Conservation (phyloP, 1,140 invertebrate species). For the Cepaea nemoralis region DNA sequence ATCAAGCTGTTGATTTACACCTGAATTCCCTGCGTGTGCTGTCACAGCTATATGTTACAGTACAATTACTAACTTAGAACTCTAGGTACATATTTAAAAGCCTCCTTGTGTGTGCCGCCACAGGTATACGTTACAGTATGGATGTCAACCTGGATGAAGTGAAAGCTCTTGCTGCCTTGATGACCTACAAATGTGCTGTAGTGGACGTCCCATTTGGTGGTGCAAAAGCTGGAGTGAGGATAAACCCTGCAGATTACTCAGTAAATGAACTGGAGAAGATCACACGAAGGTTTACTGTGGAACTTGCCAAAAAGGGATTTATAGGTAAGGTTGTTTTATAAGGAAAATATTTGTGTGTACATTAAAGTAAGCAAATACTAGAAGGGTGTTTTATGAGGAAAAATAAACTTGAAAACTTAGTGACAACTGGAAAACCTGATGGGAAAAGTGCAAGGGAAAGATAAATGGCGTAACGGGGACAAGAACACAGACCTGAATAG, state of each 20-base stretch:
- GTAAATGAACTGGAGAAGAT: conserved; percentile 98
- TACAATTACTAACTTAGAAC: too few species aligned
- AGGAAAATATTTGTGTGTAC: background rate
- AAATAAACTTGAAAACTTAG: too few species aligned
- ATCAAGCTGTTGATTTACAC: too few species aligned
- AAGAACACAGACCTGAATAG: too few species aligned
- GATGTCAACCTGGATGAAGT: conserved; percentile 82
- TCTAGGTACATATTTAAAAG: too few species aligned
- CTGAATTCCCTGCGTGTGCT: too few species aligned
- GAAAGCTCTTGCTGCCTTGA: conserved; percentile 95
- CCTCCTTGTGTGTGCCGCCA: conserved; percentile 42
- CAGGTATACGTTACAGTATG: conserved; percentile 96
- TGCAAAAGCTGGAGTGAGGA: conserved; percentile 97
- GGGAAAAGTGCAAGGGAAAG: too few species aligned
- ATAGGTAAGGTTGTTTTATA: conserved; percentile 79
- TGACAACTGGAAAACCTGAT: too few species aligned
- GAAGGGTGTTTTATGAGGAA: too few species aligned
- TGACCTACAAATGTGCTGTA: conserved; percentile 96
- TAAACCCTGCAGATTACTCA: conserved; percentile 95
- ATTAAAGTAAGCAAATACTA: too few species aligned
- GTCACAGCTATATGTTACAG: too few species aligned
- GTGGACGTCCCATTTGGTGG: conserved; percentile 95
- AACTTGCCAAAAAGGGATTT: conserved; percentile 98
- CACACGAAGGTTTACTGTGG: conserved; percentile 94
- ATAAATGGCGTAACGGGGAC: too few species aligned